Evolutionary conservation across 2,113 vertebrate genomes (phyloP).

Genomic region (Salvator merianae): DNA sequence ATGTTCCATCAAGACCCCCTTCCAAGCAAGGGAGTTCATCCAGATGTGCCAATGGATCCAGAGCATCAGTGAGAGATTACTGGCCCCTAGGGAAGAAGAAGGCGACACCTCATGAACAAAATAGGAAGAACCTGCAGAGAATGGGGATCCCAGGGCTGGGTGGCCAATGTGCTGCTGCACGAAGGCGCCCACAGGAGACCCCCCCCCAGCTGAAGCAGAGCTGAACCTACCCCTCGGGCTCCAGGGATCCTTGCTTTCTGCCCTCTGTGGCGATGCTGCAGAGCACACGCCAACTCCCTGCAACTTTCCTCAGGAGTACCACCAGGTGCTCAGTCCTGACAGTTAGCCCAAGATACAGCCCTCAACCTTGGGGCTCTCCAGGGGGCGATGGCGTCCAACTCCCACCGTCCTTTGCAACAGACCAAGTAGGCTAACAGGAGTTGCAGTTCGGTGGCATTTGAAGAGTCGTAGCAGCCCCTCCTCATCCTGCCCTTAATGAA

Average conservation of each 20-base stretch:
- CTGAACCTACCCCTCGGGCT: not conserved
- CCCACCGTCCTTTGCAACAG: not conserved
- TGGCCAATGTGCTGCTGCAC: too few relatives aligned
- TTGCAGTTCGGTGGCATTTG: too few relatives aligned
- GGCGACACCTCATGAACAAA: not conserved
- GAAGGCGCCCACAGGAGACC: too few relatives aligned
- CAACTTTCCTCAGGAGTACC: not conserved
- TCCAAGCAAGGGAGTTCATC: not conserved
- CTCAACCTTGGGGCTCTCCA: not conserved
- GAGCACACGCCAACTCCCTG: too few relatives aligned
- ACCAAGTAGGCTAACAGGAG: too few relatives aligned
- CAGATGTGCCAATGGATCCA: not conserved
- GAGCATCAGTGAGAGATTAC: not conserved
- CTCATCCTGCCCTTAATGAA: not conserved
- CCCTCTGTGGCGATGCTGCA: not conserved
- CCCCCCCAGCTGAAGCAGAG: not conserved
- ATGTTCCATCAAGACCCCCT: not conserved
- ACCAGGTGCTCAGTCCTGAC: not conserved
- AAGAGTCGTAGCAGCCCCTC: not conserved
- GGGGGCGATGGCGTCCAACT: not conserved
- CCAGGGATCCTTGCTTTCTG: not conserved
- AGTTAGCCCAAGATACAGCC: not conserved
- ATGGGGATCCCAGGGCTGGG: too few relatives aligned
- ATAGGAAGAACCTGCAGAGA: not conserved
- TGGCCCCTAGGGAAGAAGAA: not conserved